Percentiles rank a stretch among this genome's conserved stretches.
Conservation (phyloP, 1,140 invertebrate genomes). For the Drosophila aff. region DNA sequence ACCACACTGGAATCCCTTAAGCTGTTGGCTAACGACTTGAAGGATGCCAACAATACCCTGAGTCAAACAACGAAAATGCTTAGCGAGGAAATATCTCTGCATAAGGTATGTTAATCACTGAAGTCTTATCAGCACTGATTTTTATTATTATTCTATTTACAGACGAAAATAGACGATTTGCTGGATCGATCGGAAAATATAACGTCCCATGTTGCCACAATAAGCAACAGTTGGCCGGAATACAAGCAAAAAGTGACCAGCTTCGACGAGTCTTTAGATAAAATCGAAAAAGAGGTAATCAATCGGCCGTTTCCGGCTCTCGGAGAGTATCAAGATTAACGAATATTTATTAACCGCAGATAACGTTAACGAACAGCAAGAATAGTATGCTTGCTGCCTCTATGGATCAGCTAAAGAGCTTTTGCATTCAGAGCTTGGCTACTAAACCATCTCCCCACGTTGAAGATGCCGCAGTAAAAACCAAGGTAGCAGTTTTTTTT, state of each 20-base stretch:
- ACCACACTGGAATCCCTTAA: slow-evolving; percentile 52
- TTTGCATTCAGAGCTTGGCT: slow-evolving; percentile 45
- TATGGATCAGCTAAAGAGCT: slow-evolving; percentile 52
- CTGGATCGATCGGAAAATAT: slow-evolving; percentile 76
- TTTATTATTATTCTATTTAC: slow-evolving; percentile 12
- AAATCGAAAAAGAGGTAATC: slow-evolving; percentile 68
- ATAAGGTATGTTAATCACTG: slow-evolving; percentile 53
- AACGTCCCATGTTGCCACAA: slow-evolving; percentile 75
- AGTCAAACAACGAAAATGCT: slow-evolving; percentile 73
- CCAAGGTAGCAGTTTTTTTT: slow-evolving; percentile 31
- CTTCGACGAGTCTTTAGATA: slow-evolving; percentile 60
- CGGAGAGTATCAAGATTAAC: slow-evolving; percentile 3
- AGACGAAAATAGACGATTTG: slow-evolving; percentile 75
- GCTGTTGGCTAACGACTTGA: slow-evolving; percentile 52
- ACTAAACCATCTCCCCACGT: slow-evolving; percentile 15
- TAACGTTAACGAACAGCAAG: slow-evolving; percentile 42
- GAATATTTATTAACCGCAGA: slow-evolving; percentile 22
- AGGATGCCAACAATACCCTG: slow-evolving; percentile 69
- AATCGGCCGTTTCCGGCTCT: neutral
- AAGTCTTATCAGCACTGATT: neutral
- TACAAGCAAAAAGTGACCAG: slow-evolving; percentile 69
- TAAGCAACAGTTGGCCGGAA: slow-evolving; percentile 75
- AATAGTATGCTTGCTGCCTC: slow-evolving; percentile 44
- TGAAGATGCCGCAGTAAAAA: slow-evolving; percentile 16
- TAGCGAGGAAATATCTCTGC: slow-evolving; percentile 61